phyloP scores from a whole-genome alignment of 2,888 invertebrate species.

The Drosophila emarginata region DNA sequence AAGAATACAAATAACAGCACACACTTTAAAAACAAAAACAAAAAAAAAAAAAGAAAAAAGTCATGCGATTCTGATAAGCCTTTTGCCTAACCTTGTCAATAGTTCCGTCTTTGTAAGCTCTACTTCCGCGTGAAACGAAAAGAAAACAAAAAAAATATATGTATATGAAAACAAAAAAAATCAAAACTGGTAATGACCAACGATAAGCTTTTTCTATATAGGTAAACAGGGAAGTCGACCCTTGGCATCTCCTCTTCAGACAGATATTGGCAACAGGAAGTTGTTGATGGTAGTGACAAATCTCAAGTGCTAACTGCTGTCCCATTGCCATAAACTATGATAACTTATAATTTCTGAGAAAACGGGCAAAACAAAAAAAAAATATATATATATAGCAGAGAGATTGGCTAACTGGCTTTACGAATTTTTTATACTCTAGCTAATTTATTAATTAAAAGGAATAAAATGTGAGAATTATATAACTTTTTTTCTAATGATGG shows the following conservation, averaged over 20 bases:
- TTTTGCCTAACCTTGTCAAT: conserved; percentile 29
- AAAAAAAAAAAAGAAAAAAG: conserved; percentile 32
- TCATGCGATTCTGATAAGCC: conserved; percentile 38
- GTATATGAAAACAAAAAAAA: not conserved
- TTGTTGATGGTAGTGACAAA: conserved; percentile 36
- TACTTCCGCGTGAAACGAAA: conserved; percentile 45
- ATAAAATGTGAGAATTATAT: too few relatives aligned
- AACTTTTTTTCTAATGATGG: too few relatives aligned
- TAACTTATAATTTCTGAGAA: conserved; percentile 45
- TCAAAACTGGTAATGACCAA: conserved; percentile 16
- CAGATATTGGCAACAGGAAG: conserved; percentile 45
- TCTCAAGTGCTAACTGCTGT: conserved; percentile 41
- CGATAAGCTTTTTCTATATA: conserved; percentile 10
- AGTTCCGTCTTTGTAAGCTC: conserved; percentile 54
- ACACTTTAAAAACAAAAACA: not conserved
- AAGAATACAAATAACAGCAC: not conserved
- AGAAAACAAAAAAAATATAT: not conserved
- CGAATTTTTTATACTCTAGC: not conserved
- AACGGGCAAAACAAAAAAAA: not conserved
- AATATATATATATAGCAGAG: not conserved
- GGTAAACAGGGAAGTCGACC: conserved; percentile 57
- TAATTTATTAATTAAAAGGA: not conserved
- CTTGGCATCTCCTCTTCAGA: conserved; percentile 54
- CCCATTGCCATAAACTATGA: conserved; percentile 27
- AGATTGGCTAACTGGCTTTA: too few relatives aligned